Evolutionary conservation across 37 sponge, comb jelly and placozoan species (phyloP), one percentile per base, ranked within the genome.

Genomic region (Haliclona indistincta): DNA sequence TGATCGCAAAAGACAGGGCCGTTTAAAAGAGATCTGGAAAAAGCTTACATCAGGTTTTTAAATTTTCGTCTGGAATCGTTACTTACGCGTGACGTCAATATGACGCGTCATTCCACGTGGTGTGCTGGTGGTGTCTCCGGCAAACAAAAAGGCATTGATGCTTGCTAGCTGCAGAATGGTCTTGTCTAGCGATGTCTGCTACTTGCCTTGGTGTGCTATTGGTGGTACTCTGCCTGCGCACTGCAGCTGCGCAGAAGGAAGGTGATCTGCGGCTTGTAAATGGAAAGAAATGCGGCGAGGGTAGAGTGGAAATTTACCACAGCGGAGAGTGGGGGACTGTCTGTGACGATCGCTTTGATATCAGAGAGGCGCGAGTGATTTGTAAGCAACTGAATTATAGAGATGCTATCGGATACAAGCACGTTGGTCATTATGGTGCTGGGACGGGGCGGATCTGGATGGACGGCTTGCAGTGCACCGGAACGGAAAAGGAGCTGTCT

Each of bases 271-370:
- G 84, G 2, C 74, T 85, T 6, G 54, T 63, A 11, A 51, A 53
- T 19, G 82, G 86, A 6, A 37, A 36, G 1, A 19, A 54, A 11
- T 6, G n/a, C 7, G 54, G 65, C 60, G 35, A 76, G 25, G 94
- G 94, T 5, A 70, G 89, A 32, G 79, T 93, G 19, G 94, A 88
- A 29, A 77, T 93, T 6, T 85, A 60, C 26, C 45, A 81, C 43
- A 47, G 84, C 15, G 80, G 86, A 22, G 17, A 52, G 5, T 93
- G 94, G 94, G 94, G 94, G 17, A 82, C 94, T 1, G 60, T 93
- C 2, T 93, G 94, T 47, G 91, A 82, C 62, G 91, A 90, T 43
- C 56, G 77, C 15, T 85, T 81, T 78, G 33, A 67, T 0, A 32
- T 34, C 4, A 5, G 7, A 3, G 73, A 76, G 28, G 91, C 73